These are phyloP conservation scores for Ophiothrix spiculata DNA, from an alignment of 35 echinoderm and acorn worm species.

Conservation along the genomic window DNA sequence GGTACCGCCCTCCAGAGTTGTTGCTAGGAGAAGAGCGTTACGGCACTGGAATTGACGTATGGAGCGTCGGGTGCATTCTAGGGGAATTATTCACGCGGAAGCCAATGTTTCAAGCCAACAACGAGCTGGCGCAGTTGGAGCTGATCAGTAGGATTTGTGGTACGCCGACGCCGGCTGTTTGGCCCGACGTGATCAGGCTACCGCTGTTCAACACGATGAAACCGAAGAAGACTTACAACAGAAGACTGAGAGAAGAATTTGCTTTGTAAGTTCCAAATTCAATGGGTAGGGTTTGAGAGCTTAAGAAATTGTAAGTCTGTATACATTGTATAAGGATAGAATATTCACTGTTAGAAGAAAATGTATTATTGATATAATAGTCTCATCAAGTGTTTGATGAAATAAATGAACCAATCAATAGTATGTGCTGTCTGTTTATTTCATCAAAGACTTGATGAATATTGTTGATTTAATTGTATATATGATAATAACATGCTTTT, in stretches of 20 bases:
- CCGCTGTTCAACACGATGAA: slow-evolving; percentile 93
- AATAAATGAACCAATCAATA: too few species aligned
- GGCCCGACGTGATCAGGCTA: slow-evolving; percentile 91
- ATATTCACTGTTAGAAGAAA: too few species aligned
- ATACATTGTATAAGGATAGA: too few species aligned
- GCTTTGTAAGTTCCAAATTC: slow-evolving; percentile 77
- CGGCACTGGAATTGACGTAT: slow-evolving; percentile 89
- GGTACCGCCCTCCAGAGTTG: slow-evolving; percentile 97
- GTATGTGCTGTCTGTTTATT: too few species aligned
- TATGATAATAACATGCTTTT: background rate
- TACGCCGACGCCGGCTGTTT: slow-evolving; percentile 87
- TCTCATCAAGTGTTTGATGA: too few species aligned
- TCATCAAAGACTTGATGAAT: too few species aligned
- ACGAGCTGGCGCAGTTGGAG: slow-evolving; percentile 90
- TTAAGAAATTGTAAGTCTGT: too few species aligned
- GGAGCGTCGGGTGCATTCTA: slow-evolving; percentile 96
- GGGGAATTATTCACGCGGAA: slow-evolving; percentile 93
- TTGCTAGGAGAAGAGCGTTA: slow-evolving; percentile 94
- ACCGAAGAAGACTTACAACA: slow-evolving; percentile 89
- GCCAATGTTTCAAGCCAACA: slow-evolving; percentile 94
- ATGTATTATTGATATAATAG: too few species aligned
- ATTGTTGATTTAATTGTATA: too few species aligned
- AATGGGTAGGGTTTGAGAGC: too few species aligned
- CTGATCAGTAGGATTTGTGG: slow-evolving; percentile 93
- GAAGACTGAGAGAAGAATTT: slow-evolving; percentile 89